These are phyloP conservation scores for Chrysotoxum bicinctum DNA, from an alignment of 2,888 invertebrate species.

Conservation along the genomic window DNA sequence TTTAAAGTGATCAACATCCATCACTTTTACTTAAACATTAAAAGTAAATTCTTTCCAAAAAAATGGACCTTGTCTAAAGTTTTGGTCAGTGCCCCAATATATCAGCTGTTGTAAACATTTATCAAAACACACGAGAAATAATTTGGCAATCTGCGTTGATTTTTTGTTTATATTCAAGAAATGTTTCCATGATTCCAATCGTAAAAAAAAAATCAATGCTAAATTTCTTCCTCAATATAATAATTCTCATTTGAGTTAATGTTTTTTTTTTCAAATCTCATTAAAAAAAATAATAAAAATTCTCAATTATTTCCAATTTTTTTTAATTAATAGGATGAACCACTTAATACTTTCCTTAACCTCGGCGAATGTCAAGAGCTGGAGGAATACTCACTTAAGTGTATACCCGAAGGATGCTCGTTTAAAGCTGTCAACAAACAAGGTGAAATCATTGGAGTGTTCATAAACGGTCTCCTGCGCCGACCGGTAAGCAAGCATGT, in stretches of 20 bases:
- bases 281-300: background rate
- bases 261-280: background rate
- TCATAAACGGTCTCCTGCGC: slow-evolving; percentile 82
- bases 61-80: background rate
- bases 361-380: slow-evolving; percentile 82
- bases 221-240: background rate
- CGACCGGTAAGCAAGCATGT: slow-evolving; percentile 76
- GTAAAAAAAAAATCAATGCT: background rate
- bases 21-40: background rate
- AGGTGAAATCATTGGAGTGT: slow-evolving; percentile 83
- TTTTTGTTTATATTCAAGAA: background rate
- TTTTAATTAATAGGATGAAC: slow-evolving; percentile 79
- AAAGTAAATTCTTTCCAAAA: background rate
- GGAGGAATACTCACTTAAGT: slow-evolving; percentile 83
- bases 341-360: slow-evolving; percentile 79
- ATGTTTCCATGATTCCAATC: background rate
- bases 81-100: background rate
- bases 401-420: slow-evolving; percentile 83
- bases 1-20: background rate
- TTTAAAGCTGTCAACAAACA: slow-evolving; percentile 83
- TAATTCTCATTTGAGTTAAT: background rate
- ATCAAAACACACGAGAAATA: background rate
- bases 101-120: background rate
- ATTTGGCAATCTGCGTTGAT: background rate
- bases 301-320: background rate